A percentile compares a stretch with the other conserved stretches of the same genome.
Conservation (phyloP, 2,888 invertebrate genomes). For the Nomada ferruginata region DNA sequence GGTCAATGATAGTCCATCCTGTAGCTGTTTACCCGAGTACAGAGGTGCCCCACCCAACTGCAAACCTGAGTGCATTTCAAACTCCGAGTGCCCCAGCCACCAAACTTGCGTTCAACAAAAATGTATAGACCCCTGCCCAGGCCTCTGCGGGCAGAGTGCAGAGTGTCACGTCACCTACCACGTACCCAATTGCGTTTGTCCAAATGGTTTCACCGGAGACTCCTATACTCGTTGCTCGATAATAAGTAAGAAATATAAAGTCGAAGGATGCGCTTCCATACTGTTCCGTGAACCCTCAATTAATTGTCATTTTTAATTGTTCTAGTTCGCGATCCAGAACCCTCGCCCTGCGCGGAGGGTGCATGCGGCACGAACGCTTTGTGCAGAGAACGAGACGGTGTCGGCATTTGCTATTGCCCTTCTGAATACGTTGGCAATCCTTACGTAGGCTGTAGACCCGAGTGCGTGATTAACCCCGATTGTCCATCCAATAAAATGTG, state of each 20-base stretch:
- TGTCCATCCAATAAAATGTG: conserved; percentile 88
- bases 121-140: conserved; percentile 89
- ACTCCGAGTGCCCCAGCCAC: conserved; percentile 87
- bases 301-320: conserved; percentile 51
- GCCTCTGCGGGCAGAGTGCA: conserved; percentile 87
- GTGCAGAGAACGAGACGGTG: conserved; percentile 88
- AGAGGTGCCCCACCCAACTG: conserved; percentile 90
- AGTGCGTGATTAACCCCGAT: conserved; percentile 90
- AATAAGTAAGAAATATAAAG: conserved; percentile 69
- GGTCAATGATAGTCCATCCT: conserved; percentile 86
- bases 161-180: conserved; percentile 88
- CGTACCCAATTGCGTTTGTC: conserved; percentile 88
- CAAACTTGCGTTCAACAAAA: conserved; percentile 88
- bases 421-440: conserved; percentile 88
- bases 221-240: conserved; percentile 87
- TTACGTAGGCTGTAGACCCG: conserved; percentile 87
- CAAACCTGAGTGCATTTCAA: conserved; percentile 90
- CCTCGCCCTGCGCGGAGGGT: conserved; percentile 56
- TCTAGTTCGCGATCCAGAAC: conserved; percentile 58
- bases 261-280: background rate
- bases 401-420: conserved; percentile 89
- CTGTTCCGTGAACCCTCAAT: background rate
- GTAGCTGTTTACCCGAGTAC: conserved; percentile 89
- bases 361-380: conserved; percentile 87
- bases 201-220: conserved; percentile 87